Evolutionary conservation across 2,888 invertebrate genomes (phyloP).

Genomic region (Steinernema carpocapsae): DNA sequence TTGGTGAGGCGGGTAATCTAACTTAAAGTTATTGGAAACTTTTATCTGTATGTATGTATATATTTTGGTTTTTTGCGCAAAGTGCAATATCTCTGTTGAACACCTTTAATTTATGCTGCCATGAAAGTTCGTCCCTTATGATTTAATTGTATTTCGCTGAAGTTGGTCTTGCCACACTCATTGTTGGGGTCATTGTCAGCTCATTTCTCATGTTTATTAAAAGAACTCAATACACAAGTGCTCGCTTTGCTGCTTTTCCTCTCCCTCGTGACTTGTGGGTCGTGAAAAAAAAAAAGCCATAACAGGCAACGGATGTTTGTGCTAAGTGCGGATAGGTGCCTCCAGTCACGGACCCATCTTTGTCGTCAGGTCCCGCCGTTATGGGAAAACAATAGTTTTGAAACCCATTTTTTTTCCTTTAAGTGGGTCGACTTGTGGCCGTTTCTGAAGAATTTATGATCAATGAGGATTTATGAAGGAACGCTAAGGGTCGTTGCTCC

Average conservation of each 20-base stretch:
- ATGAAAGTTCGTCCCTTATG: neutral
- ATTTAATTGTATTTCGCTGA: neutral
- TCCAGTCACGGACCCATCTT: too few relatives aligned
- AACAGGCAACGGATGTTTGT: neutral
- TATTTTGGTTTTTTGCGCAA: slow-evolving; percentile 8
- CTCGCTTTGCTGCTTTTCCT: neutral
- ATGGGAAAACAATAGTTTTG: too few relatives aligned
- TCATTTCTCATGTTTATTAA: neutral
- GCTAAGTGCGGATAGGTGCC: neutral
- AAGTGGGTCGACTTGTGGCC: too few relatives aligned
- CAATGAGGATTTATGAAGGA: too few relatives aligned
- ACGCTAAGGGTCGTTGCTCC: too few relatives aligned
- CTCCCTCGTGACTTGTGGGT: too few relatives aligned
- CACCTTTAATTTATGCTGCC: neutral
- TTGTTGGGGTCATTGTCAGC: slow-evolving; percentile 24
- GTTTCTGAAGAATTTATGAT: too few relatives aligned
- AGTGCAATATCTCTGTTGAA: slow-evolving; percentile 16
- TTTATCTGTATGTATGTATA: slow-evolving; percentile 23
- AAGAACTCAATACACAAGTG: neutral
- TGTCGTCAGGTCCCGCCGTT: too few relatives aligned
- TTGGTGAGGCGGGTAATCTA: slow-evolving; percentile 48
- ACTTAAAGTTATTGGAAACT: neutral
- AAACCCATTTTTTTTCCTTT: too few relatives aligned
- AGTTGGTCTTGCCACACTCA: slow-evolving; percentile 9
- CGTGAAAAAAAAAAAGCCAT: neutral